Evolutionary conservation across 1,140 invertebrate species (phyloP).

Genomic region (Megalonaias nervosa): DNA sequence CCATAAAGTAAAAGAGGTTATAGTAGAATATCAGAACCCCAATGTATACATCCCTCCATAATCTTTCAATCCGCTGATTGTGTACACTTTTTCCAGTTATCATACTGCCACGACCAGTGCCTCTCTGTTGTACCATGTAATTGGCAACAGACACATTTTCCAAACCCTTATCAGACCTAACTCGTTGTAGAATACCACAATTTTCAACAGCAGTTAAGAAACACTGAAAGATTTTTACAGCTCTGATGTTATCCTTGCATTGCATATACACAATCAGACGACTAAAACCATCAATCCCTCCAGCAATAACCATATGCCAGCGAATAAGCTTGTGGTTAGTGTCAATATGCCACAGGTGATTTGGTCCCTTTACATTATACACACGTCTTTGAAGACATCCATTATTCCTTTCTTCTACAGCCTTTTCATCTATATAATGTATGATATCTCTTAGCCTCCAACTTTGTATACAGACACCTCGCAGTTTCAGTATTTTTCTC

Average conservation of each 20-base stretch:
- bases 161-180: constrained; percentile 16
- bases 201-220: not conserved
- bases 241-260: constrained; percentile 11
- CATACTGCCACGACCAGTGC: not conserved
- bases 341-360: constrained; percentile 23
- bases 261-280: constrained; percentile 5
- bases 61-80: constrained; percentile 15
- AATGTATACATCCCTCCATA: constrained; percentile 23
- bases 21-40: constrained; percentile 11
- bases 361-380: constrained; percentile 20
- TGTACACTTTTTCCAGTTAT: constrained; percentile 2
- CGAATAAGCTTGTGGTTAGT: constrained; percentile 26
- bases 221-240: constrained; percentile 5
- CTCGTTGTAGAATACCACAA: not conserved
- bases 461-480: constrained; percentile 2
- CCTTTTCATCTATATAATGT: not conserved
- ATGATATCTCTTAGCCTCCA: not conserved
- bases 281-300: constrained; percentile 16
- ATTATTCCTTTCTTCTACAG: constrained; percentile 2
- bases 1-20: constrained; percentile 29
- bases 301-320: constrained; percentile 18
- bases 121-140: not conserved
- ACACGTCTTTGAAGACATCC: constrained; percentile 3
- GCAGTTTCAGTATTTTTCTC: too few relatives aligned
- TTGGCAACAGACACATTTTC: constrained; percentile 14